phyloP scores from a whole-genome alignment of 2,888 invertebrate genomes.

The Cyrtodaria siliqua region DNA sequence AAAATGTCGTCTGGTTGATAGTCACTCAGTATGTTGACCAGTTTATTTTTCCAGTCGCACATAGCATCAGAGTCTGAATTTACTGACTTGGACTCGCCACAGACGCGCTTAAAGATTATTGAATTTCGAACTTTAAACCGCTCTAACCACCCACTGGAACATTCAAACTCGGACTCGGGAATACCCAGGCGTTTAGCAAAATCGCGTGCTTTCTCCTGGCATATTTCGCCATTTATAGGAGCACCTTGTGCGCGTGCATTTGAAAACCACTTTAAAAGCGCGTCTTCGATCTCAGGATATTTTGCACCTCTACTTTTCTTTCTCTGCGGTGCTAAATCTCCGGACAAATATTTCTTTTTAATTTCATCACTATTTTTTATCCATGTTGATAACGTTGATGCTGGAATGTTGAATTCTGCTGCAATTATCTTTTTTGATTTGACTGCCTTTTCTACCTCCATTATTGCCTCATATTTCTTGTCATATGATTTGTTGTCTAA shows the following conservation, averaged over 20 bases:
- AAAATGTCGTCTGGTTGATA: constrained; percentile 54
- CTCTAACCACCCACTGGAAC: constrained; percentile 25
- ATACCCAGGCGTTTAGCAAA: constrained; percentile 23
- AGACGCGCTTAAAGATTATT: constrained; percentile 11
- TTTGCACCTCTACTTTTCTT: constrained; percentile 3
- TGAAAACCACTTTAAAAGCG: constrained; percentile 32
- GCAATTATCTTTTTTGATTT: constrained; percentile 45
- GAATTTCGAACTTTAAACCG: constrained; percentile 19
- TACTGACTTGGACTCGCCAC: constrained; percentile 21
- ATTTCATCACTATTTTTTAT: constrained; percentile 44
- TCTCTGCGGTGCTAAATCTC: too few relatives aligned
- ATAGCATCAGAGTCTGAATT: neutral
- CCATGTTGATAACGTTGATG: constrained; percentile 50
- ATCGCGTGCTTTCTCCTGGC: constrained; percentile 18
- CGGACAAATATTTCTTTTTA: constrained; percentile 23
- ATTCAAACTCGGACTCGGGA: constrained; percentile 23
- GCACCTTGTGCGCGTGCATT: constrained; percentile 32
- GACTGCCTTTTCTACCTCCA: constrained; percentile 42
- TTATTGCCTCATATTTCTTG: constrained; percentile 41
- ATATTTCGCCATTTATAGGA: constrained; percentile 18
- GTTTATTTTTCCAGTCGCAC: neutral
- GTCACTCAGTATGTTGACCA: constrained; percentile 21
- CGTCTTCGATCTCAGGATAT: constrained; percentile 38
- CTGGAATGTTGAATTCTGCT: constrained; percentile 33
- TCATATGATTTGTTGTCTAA: too few relatives aligned